Percentiles rank a stretch among this genome's conserved stretches.
These are phyloP conservation scores for Cataglyphis altisquamis DNA, from an alignment of 2,888 invertebrate species.

Conservation along the genomic window DNA sequence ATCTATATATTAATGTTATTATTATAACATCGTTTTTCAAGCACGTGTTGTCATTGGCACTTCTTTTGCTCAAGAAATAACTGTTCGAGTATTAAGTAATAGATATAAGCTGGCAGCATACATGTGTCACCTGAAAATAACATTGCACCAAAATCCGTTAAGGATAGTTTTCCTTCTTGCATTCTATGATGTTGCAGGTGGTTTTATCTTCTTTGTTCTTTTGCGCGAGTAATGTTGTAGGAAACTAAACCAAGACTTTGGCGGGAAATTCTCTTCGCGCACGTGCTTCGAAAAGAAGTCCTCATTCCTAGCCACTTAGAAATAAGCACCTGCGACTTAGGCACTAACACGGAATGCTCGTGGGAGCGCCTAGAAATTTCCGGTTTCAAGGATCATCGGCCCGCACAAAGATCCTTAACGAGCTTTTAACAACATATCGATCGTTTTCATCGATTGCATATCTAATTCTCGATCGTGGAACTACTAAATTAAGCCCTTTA, in stretches of 20 bases:
- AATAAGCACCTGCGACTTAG: slow-evolving; percentile 43
- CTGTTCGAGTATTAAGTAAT: background rate
- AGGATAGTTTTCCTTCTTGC: slow-evolving; percentile 20
- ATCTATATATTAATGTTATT: background rate
- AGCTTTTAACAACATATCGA: slow-evolving; percentile 40
- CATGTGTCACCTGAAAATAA: slow-evolving; percentile 45
- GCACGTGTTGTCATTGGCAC: slow-evolving; percentile 9
- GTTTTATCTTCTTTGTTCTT: slow-evolving; percentile 12
- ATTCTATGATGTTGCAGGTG: slow-evolving; percentile 33
- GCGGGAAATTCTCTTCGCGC: slow-evolving; percentile 46
- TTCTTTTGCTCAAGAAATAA: background rate
- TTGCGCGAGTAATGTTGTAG: background rate
- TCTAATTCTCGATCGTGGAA: slow-evolving; percentile 39
- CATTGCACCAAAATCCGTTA: slow-evolving; percentile 32
- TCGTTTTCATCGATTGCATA: slow-evolving; percentile 45
- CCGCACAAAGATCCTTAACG: slow-evolving; percentile 46
- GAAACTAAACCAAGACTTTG: slow-evolving; percentile 7
- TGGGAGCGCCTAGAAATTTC: slow-evolving; percentile 46
- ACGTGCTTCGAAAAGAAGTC: slow-evolving; percentile 43
- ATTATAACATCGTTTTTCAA: background rate
- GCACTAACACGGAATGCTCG: slow-evolving; percentile 23
- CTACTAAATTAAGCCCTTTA: slow-evolving; percentile 7
- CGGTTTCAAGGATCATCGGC: slow-evolving; percentile 56
- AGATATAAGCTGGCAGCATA: background rate
- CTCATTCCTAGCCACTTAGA: background rate